Base-by-base conservation (phyloP, 2,888 invertebrate species). In the Charanyca ferruginea region DNA sequence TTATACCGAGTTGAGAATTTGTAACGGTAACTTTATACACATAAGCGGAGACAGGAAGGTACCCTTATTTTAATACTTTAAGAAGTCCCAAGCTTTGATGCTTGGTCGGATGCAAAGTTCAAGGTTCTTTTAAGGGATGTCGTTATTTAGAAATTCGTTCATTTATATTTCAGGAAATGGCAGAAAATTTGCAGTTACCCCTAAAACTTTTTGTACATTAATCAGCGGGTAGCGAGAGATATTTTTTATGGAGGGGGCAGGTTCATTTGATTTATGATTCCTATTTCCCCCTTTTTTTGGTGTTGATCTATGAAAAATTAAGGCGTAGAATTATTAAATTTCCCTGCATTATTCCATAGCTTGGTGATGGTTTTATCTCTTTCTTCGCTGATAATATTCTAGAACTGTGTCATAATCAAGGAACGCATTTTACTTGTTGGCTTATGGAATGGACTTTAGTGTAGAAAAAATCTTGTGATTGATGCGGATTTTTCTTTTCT, bases 51-150 rank as follows among this genome's bases (percentile, higher is more conserved):
- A 59, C 48, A 65, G 61, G 16, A 16, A 38, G 38, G 77, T 81
- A 80, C 79, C 77, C 74, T 79, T 77, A 78, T 82, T 85, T 84
- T 83, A 85, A 85, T 83, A 85, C 83, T 83, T 85, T 80, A 83
- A 78, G 79, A 81, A 85, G 84, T 85, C 72, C 69, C 79, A 81
- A 77, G 82, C 84, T 80, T 82, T 83, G 84, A 85, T 81, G 79
- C 79, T 80, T 69, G 72, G 76, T 68, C 64, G 72, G 79, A 77
- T 74, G 78, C 75, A 73, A 76, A 77, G 73, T 84, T 76, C 78
- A 83, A 77, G 83, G 80, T 78, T 80, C 79, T 79, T 73, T 67
- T 63, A 81, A 81, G 73, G 73, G 81, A 83, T 85, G 83, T 78
- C 80, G 75, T 81, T 80, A 76, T 83, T 83, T 77, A 64, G 71